A percentile compares a stretch with the other conserved stretches of the same genome.
These are phyloP conservation scores for Heliconius ethilla DNA, from an alignment of 2,888 invertebrate species.

Conservation along the genomic window DNA sequence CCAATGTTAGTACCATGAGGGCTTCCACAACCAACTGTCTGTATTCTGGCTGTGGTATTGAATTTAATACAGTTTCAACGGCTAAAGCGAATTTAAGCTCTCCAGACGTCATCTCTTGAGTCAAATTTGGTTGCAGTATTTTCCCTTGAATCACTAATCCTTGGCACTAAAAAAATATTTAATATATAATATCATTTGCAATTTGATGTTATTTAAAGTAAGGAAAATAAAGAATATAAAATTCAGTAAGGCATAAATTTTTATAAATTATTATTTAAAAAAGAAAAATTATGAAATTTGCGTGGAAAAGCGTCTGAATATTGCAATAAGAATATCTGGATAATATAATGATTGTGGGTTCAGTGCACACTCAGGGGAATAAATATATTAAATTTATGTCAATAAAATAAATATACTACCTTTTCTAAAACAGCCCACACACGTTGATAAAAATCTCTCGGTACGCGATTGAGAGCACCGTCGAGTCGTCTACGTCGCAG, in stretches of 20 bases:
- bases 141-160: slow-evolving; percentile 96
- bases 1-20: slow-evolving; percentile 96
- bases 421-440: slow-evolving; percentile 96
- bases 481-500: slow-evolving; percentile 95
- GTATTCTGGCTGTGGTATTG: slow-evolving; percentile 99
- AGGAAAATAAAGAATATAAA: too few relatives aligned
- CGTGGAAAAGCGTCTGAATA: too few relatives aligned
- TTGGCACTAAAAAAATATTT: slow-evolving; percentile 85
- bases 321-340: too few relatives aligned
- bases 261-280: too few relatives aligned
- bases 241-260: too few relatives aligned
- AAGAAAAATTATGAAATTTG: too few relatives aligned
- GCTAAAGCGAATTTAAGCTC: slow-evolving; percentile 99
- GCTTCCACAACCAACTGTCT: slow-evolving; percentile 98
- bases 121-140: slow-evolving; percentile 93
- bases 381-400: too few relatives aligned
- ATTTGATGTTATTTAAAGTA: background rate
- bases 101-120: slow-evolving; percentile 99
- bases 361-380: too few relatives aligned
- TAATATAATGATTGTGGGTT: too few relatives aligned
- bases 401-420: slow-evolving; percentile 69
- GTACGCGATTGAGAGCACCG: slow-evolving; percentile 98
- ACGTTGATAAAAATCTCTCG: slow-evolving; percentile 96
- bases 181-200: too few relatives aligned
- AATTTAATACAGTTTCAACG: slow-evolving; percentile 97